Percentiles rank a stretch among this genome's conserved stretches.
These are phyloP conservation scores for Drosophila borborema DNA, from an alignment of 2,888 invertebrate genomes.

Conservation along the genomic window DNA sequence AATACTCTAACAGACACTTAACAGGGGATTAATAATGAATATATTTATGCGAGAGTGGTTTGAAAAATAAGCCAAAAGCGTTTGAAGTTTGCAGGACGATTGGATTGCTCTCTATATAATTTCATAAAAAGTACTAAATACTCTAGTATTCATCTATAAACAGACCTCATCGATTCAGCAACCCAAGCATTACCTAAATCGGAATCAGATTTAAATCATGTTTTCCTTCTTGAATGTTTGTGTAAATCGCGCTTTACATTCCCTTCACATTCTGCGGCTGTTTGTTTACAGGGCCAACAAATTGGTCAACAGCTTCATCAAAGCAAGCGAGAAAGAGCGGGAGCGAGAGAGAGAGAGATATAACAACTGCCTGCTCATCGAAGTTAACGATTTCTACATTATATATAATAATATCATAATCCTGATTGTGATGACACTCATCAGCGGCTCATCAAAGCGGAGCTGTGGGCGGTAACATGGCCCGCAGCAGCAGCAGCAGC, in stretches of 20 bases:
- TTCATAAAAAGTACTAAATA: no score
- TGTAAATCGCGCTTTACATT: conserved; percentile 14
- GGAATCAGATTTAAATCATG: background rate
- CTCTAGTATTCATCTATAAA: background rate
- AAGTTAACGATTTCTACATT: conserved; percentile 61
- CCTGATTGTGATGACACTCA: conserved; percentile 73
- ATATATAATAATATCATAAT: conserved; percentile 66
- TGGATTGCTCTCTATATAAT: no score
- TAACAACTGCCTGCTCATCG: conserved; percentile 40
- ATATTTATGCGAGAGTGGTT: background rate
- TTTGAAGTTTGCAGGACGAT: no score
- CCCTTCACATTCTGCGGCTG: conserved; percentile 4
- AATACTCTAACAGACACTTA: background rate
- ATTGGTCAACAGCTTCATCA: conserved; percentile 26
- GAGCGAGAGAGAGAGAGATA: background rate
- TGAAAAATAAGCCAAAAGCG: no score
- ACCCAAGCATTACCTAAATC: background rate
- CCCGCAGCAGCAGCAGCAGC: background rate
- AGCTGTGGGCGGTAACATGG: background rate
- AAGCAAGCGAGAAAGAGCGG: conserved; percentile 11
- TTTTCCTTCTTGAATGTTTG: background rate
- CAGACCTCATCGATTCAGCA: background rate
- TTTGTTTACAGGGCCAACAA: conserved; percentile 15
- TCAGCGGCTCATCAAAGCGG: conserved; percentile 68
- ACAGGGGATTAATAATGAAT: background rate